Conservation (phyloP, 1,140 invertebrate genomes). For the Pinna nobilis region DNA sequence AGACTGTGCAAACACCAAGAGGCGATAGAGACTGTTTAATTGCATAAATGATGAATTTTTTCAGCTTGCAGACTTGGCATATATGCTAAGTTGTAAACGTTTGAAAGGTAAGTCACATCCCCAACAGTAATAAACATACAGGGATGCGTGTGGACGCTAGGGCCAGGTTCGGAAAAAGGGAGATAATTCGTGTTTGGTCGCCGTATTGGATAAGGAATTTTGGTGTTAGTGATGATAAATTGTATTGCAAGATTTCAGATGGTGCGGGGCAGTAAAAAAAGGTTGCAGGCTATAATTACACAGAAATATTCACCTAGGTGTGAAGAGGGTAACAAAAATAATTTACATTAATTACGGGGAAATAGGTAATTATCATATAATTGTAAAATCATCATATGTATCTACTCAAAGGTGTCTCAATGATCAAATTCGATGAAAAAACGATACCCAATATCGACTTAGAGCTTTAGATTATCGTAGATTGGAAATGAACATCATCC, state of each 20-base stretch:
- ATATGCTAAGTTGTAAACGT: slow-evolving; percentile 23
- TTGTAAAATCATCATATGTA: slow-evolving; percentile 11
- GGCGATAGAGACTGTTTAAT: too few species aligned
- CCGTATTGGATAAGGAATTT: slow-evolving; percentile 54
- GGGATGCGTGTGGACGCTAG: slow-evolving; percentile 41
- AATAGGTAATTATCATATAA: slow-evolving; percentile 18
- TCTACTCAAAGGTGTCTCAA: slow-evolving; percentile 8
- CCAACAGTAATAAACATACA: slow-evolving; percentile 28
- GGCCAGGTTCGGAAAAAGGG: slow-evolving; percentile 31
- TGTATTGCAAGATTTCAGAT: slow-evolving; percentile 54
- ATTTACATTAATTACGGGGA: slow-evolving; percentile 27
- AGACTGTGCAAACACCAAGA: slow-evolving; percentile 10
- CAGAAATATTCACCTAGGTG: slow-evolving; percentile 43
- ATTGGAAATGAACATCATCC: not conserved
- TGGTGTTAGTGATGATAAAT: slow-evolving; percentile 58
- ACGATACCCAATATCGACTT: not conserved
- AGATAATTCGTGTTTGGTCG: slow-evolving; percentile 44
- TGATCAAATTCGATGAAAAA: not conserved
- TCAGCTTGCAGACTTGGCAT: slow-evolving; percentile 32
- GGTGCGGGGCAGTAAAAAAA: slow-evolving; percentile 52
- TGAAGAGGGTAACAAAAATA: slow-evolving; percentile 38
- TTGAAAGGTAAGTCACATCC: slow-evolving; percentile 48
- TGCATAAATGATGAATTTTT: slow-evolving; percentile 30
- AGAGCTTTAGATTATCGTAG: not conserved
- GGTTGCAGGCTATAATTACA: slow-evolving; percentile 48